These are phyloP conservation scores for Peromyscus leucopus DNA, from an alignment of 2,113 vertebrate genomes.

Conservation along the genomic window DNA sequence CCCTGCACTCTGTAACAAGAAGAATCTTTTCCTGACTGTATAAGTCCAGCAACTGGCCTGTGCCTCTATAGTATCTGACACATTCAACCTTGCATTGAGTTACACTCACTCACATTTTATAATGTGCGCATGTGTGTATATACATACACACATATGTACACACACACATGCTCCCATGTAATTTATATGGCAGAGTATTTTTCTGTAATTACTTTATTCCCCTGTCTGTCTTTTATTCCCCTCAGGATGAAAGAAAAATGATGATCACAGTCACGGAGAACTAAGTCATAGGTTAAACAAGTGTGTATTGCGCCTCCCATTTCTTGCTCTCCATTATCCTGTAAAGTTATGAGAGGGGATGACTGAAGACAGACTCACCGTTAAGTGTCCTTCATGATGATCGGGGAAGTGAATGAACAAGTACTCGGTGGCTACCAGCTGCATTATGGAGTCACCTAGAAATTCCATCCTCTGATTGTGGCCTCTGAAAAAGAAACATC, in stretches of 20 bases:
- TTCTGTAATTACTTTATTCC: neutral
- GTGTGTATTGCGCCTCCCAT: slow-evolving; percentile 67
- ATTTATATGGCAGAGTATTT: neutral
- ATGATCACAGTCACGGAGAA: slow-evolving; percentile 41
- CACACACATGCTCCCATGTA: neutral
- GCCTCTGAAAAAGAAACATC: slow-evolving; percentile 91
- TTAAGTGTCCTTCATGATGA: slow-evolving; percentile 99
- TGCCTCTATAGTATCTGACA: neutral
- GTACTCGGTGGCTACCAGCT: slow-evolving; percentile 98
- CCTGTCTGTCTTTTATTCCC: neutral
- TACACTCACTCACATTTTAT: neutral
- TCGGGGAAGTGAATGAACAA: slow-evolving; percentile 99
- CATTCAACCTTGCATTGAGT: neutral
- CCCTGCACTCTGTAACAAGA: neutral
- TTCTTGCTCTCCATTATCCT: slow-evolving; percentile 50
- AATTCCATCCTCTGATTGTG: slow-evolving; percentile 99
- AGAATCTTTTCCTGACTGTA: slow-evolving; percentile 21
- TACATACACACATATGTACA: neutral
- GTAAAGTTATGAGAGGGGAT: slow-evolving; percentile 30
- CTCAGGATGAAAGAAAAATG: neutral
- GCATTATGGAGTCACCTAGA: slow-evolving; percentile 99
- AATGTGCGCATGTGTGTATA: neutral
- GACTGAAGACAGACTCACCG: slow-evolving; percentile 89
- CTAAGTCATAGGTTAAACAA: slow-evolving; percentile 78
- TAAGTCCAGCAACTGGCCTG: neutral